A percentile compares a stretch with the other conserved stretches of the same genome.
Evolutionary conservation across 2,797 vertebrate species (phyloP).

Genomic region (Danio choprae): DNA sequence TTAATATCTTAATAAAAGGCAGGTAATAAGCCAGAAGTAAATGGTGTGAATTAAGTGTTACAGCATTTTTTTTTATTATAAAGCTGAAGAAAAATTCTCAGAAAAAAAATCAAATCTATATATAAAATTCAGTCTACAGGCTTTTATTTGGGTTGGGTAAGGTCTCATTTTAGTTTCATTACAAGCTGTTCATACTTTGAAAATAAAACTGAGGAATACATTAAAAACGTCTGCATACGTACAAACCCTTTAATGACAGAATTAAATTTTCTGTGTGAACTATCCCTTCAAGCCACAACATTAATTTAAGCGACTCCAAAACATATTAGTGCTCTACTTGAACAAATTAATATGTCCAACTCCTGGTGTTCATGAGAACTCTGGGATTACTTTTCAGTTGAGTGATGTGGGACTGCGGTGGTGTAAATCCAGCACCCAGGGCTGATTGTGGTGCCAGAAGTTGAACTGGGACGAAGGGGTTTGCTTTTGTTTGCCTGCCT

Average conservation of each 20-base stretch:
- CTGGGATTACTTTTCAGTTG: constrained; percentile 9
- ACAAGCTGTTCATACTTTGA: no score
- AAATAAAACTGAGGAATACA: no score
- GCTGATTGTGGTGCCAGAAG: constrained; percentile 6
- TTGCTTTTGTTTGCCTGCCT: constrained; percentile 37
- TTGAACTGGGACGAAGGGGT: constrained; percentile 39
- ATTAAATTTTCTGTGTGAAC: neutral
- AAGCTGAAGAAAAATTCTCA: no score
- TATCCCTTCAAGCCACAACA: neutral
- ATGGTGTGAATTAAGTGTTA: no score
- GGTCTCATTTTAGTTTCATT: no score
- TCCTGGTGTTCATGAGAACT: constrained; percentile 5
- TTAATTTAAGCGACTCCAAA: neutral
- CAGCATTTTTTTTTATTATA: no score
- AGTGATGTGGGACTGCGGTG: constrained; percentile 16
- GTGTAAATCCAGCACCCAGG: constrained; percentile 22
- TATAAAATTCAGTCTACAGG: no score
- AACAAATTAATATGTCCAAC: constrained; percentile 12
- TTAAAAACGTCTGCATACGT: no score
- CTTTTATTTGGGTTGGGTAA: no score
- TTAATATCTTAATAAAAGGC: no score
- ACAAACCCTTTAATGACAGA: constrained; percentile 7
- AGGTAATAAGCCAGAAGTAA: no score
- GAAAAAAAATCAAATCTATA: no score
- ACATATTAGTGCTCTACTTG: constrained; percentile 22